Evolutionary conservation across 2,797 vertebrate genomes (phyloP).

Genomic region (Enteromius trimaculatus): DNA sequence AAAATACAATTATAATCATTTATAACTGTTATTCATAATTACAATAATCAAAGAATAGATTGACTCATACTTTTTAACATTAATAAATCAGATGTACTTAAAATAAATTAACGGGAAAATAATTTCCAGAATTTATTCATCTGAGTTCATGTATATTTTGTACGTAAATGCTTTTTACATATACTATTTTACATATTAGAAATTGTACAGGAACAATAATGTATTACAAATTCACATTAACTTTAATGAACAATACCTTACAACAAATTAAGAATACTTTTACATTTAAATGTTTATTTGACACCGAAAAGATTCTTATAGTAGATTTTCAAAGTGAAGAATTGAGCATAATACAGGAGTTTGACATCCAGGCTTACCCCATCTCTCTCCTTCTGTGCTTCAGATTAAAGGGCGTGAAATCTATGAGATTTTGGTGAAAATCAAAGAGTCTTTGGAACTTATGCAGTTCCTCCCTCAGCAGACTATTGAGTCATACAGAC

Average conservation of each 20-base stretch:
- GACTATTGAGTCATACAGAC: conserved; percentile 96
- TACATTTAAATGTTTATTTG: neutral
- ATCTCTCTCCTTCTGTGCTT: conserved; percentile 24
- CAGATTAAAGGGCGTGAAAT: conserved; percentile 98
- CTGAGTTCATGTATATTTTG: neutral
- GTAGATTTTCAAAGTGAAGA: neutral
- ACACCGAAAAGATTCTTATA: neutral
- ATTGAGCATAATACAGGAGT: neutral
- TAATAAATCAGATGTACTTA: neutral
- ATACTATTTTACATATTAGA: neutral
- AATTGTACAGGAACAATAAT: neutral
- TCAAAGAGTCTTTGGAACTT: conserved; percentile 98
- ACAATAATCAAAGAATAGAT: neutral
- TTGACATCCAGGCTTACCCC: neutral
- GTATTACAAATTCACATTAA: neutral
- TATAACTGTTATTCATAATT: neutral
- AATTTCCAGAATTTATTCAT: neutral
- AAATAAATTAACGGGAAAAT: neutral
- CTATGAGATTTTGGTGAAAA: conserved; percentile 97
- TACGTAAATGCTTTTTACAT: neutral
- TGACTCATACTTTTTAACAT: neutral
- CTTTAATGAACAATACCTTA: too few relatives aligned
- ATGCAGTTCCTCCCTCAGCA: conserved; percentile 99
- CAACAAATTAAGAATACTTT: neutral
- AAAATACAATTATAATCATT: neutral